Percentiles rank a stretch among this genome's conserved stretches.
Conservation (phyloP, 2,888 invertebrate genomes). For the Deilephila elpenor region DNA sequence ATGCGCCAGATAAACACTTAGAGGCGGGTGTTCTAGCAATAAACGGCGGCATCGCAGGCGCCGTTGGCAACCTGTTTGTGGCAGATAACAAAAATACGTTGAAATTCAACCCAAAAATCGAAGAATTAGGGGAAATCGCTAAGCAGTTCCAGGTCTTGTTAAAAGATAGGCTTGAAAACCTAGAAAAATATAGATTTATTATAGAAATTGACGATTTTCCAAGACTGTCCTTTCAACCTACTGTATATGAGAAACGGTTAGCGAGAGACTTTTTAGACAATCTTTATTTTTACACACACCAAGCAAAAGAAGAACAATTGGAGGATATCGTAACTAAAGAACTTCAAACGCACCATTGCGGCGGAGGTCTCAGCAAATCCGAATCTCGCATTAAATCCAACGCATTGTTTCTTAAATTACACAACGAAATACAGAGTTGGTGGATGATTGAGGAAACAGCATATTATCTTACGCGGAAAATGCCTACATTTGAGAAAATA, state of each 20-base stretch:
- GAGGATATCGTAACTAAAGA: constrained; percentile 33
- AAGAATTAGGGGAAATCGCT: constrained; percentile 8
- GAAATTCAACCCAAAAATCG: constrained; percentile 9
- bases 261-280: constrained; percentile 29
- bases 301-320: constrained; percentile 31
- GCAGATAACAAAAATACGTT: constrained; percentile 13
- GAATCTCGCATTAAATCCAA: constrained; percentile 32
- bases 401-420: constrained; percentile 36
- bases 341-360: constrained; percentile 9
- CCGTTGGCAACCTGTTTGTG: constrained; percentile 25
- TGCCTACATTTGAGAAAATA: background rate
- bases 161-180: constrained; percentile 1
- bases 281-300: constrained; percentile 31
- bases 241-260: constrained; percentile 27
- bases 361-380: background rate
- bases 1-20: background rate
- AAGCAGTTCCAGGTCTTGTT: background rate
- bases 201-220: constrained; percentile 21
- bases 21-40: constrained; percentile 8
- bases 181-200: constrained; percentile 13
- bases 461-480: constrained; percentile 14
- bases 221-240: constrained; percentile 8
- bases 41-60: constrained; percentile 26
- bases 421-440: constrained; percentile 39
- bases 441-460: constrained; percentile 32